These are phyloP conservation scores for Drosophila nasuta DNA, from an alignment of 1,140 invertebrate genomes.

Conservation along the genomic window DNA sequence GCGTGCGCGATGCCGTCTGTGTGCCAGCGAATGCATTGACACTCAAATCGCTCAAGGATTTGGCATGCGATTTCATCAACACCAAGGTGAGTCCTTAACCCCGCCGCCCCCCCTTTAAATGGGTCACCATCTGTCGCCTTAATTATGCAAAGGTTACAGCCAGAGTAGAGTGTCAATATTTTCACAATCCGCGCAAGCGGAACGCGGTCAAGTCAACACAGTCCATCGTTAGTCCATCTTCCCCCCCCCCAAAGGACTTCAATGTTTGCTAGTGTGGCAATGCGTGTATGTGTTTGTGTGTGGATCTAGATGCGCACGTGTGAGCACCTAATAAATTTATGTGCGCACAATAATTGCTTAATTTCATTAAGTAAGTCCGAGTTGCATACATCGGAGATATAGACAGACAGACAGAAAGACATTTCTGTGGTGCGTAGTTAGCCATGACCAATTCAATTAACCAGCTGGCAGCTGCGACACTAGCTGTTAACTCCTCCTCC, in stretches of 20 bases:
- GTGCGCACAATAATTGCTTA: conserved; percentile 73
- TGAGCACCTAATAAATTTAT: conserved; percentile 68
- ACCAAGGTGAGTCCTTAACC: conserved; percentile 88
- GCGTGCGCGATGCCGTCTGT: conserved; percentile 94
- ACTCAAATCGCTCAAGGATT: conserved; percentile 95
- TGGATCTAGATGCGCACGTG: conserved; percentile 2
- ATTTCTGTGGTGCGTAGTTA: conserved; percentile 45
- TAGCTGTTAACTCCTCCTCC: conserved; percentile 1
- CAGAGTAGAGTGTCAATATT: conserved; percentile 44
- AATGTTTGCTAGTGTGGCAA: background rate
- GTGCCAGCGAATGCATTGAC: conserved; percentile 92
- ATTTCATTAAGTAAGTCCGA: conserved; percentile 77
- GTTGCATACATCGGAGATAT: conserved; percentile 24
- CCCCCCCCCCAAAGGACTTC: background rate
- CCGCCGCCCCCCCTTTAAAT: conserved; percentile 2
- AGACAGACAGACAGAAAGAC: background rate
- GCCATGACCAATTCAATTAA: conserved; percentile 78
- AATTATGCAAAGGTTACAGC: conserved; percentile 62
- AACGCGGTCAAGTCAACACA: conserved; percentile 65
- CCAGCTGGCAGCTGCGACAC: conserved; percentile 58
- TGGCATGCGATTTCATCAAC: conserved; percentile 97
- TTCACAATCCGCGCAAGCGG: conserved; percentile 29
- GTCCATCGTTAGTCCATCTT: conserved; percentile 19
- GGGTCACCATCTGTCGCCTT: conserved; percentile 56
- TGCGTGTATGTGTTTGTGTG: conserved; percentile 12